These are phyloP conservation scores for Drosophila cognata DNA, from an alignment of 2,888 invertebrate genomes.

Conservation along the genomic window DNA sequence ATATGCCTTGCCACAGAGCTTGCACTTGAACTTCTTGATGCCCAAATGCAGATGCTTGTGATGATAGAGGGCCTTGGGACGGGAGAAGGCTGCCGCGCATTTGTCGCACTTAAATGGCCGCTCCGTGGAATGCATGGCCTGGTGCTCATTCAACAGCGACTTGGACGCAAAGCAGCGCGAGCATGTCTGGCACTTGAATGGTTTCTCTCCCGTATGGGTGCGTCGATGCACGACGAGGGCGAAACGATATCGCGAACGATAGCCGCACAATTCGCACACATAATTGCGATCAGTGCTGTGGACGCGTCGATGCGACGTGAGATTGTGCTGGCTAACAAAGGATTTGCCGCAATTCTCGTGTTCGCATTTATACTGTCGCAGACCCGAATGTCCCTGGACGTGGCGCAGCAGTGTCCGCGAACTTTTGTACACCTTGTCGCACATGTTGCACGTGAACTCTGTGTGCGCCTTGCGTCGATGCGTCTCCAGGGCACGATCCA, in stretches of 20 bases:
- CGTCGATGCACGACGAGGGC: conserved; percentile 76
- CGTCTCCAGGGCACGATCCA: conserved; percentile 59
- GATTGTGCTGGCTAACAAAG: conserved; percentile 71
- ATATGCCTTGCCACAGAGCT: conserved; percentile 79
- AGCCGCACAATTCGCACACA: conserved; percentile 81
- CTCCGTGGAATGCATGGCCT: conserved; percentile 78
- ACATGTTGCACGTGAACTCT: conserved; percentile 61
- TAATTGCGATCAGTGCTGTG: conserved; percentile 75
- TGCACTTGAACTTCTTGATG: conserved; percentile 82
- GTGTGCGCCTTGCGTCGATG: conserved; percentile 69
- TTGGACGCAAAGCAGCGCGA: conserved; percentile 74
- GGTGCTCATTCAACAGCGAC: conserved; percentile 76
- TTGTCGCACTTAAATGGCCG: conserved; percentile 73
- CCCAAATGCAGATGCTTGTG: conserved; percentile 79
- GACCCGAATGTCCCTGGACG: conserved; percentile 67
- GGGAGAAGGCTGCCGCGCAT: conserved; percentile 76
- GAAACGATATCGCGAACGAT: conserved; percentile 72
- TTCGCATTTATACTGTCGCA: conserved; percentile 68
- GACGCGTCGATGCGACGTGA: conserved; percentile 70
- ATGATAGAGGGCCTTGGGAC: conserved; percentile 77
- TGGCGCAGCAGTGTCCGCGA: conserved; percentile 70
- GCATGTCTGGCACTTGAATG: conserved; percentile 74
- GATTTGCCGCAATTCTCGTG: conserved; percentile 75
- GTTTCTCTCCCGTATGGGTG: conserved; percentile 80
- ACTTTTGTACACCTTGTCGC: conserved; percentile 73